Evolutionary conservation across 2,113 vertebrate genomes (phyloP), one percentile per base, ranked within the genome.

Genomic region (Trematomus loennbergii): DNA sequence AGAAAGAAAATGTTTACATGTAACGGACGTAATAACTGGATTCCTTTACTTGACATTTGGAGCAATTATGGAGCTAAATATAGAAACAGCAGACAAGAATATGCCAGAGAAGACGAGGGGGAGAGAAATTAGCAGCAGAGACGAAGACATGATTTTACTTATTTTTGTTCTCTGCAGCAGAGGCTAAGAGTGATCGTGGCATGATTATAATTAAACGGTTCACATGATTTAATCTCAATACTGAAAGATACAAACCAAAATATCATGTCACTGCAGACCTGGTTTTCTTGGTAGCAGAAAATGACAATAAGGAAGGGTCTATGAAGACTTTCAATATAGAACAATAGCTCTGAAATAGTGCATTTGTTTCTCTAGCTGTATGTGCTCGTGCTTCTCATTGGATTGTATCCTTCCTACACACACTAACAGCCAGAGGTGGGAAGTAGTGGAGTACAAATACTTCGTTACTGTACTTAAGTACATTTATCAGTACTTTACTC

Each of bases 131-230:
- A 63, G 29, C 4, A 49, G 40, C n/a, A 43, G 18, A 40, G 18
- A 52, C 20, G 18, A 77, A 85, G 68, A 58, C n/a, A 33, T 53
- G 12, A 72, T 55, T 67, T 64, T 36, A 53, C 18, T 5, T 18
- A 1, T 52, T 48, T 12, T 83, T 62, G 69, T 48, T 76, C 1
- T 4, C 43, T 64, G 50, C 22, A 60, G 63, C 43, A 9, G 12
- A 8, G 49, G 50, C 15, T n/a, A 50, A 49, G 33, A 45, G 48
- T 68, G 25, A 83, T n/a, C 9, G 61, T 45, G 54, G 16, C 66
- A 67, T 68, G 20, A 81, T 17, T 52, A 29, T 73, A 72, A 79
- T 87, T 50, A 82, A 59, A 71, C 9, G 3, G 46, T 29, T 25
- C 20, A 5, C n/a, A 53, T 22, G 7, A n/a, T 65, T 60, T 50